phyloP scores from a whole-genome alignment of 1,140 invertebrate species.

The Heliconius eleuchia region DNA sequence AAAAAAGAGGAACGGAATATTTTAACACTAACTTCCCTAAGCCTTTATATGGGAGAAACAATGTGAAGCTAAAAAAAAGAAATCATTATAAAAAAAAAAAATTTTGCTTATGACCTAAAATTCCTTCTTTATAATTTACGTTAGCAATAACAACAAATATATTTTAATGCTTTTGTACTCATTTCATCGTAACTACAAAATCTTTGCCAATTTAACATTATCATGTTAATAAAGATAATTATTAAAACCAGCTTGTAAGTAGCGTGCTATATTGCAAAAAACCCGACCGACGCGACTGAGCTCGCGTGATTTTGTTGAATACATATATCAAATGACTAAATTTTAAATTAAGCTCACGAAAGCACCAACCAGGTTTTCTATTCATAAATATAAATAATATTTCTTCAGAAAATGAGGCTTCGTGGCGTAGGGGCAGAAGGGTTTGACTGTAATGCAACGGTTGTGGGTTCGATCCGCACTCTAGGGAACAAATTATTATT shows the following conservation, averaged over 20 bases:
- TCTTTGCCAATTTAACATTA: not conserved
- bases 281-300: not conserved
- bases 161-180: not conserved
- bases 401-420: not conserved
- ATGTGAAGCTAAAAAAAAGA: no score
- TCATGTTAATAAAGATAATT: conserved; percentile 10
- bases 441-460: no score
- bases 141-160: not conserved
- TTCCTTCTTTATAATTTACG: not conserved
- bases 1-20: no score
- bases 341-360: not conserved
- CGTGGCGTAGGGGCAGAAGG: no score
- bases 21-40: no score
- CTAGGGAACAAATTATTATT: no score
- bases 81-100: not conserved
- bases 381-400: not conserved
- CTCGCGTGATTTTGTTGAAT: not conserved
- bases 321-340: not conserved
- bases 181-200: not conserved
- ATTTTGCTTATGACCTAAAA: not conserved
- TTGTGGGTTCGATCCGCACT: no score
- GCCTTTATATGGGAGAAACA: no score
- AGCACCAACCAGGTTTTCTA: not conserved
- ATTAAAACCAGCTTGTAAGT: not conserved
- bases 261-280: not conserved